Evolutionary conservation across 1,140 invertebrate species (phyloP).

Genomic region (Penaeus indicus): DNA sequence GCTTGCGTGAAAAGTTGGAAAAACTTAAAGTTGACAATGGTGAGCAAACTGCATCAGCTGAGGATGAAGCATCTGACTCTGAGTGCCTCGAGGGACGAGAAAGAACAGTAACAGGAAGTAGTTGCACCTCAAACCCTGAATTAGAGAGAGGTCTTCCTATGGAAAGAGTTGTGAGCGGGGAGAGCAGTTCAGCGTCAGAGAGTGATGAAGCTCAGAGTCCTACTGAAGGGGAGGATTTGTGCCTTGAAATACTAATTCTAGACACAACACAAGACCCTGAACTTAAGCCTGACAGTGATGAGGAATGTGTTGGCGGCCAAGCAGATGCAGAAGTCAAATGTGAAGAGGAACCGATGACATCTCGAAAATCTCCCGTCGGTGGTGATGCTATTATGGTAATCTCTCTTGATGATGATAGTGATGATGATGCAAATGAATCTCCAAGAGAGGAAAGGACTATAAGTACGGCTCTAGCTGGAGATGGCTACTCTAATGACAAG

Average conservation of each 20-base stretch:
- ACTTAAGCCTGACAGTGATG: too few species aligned
- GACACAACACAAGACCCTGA: too few species aligned
- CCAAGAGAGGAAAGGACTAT: neutral
- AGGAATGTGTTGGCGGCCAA: neutral
- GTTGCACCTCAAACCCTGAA: neutral
- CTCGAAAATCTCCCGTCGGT: too few species aligned
- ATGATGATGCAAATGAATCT: too few species aligned
- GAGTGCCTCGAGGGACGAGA: slow-evolving; percentile 22
- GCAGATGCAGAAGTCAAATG: neutral
- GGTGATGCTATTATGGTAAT: too few species aligned
- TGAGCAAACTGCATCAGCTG: neutral
- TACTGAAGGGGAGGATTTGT: slow-evolving; percentile 6
- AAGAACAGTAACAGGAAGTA: slow-evolving; percentile 39
- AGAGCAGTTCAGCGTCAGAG: slow-evolving; percentile 29
- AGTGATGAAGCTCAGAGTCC: slow-evolving; percentile 35
- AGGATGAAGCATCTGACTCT: neutral
- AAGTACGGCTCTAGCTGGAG: neutral
- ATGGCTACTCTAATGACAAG: neutral
- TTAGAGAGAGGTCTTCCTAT: neutral
- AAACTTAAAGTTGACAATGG: slow-evolving; percentile 22
- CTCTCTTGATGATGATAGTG: too few species aligned
- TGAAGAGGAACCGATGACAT: too few species aligned
- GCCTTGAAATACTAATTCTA: neutral
- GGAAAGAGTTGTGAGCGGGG: slow-evolving; percentile 49
- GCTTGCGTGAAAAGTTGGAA: slow-evolving; percentile 43